Percentiles rank a stretch among this genome's conserved stretches.
phyloP scores from a whole-genome alignment of 1,140 invertebrate species.

The Trissolcus basalis region DNA sequence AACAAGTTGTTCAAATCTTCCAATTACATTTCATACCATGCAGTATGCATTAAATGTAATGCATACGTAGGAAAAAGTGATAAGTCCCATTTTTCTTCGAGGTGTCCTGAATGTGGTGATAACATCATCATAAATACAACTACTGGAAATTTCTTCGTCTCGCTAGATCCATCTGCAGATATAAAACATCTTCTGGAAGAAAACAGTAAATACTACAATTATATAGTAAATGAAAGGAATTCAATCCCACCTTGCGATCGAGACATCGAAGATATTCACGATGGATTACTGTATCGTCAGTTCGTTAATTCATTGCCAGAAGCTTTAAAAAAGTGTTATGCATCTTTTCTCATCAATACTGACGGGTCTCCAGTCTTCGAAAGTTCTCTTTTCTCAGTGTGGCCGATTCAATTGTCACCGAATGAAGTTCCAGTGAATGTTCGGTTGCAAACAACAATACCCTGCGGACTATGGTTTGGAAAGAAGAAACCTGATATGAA shows the following conservation, averaged over 20 bases:
- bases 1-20: slow-evolving; percentile 18
- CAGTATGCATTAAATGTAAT: slow-evolving; percentile 1
- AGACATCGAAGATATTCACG: slow-evolving; percentile 12
- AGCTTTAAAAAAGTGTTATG: slow-evolving; percentile 19
- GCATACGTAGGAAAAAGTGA: not conserved
- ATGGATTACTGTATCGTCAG: slow-evolving; percentile 17
- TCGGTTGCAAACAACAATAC: slow-evolving; percentile 1
- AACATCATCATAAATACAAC: not conserved
- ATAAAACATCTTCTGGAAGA: slow-evolving; percentile 10
- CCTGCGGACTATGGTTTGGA: slow-evolving; percentile 35
- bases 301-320: slow-evolving; percentile 6
- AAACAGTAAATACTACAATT: slow-evolving; percentile 22
- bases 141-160: slow-evolving; percentile 16
- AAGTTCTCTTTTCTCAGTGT: slow-evolving; percentile 25
- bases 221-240: slow-evolving; percentile 1
- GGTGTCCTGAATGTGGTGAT: not conserved
- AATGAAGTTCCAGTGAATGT: slow-evolving; percentile 39
- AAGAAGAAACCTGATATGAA: slow-evolving; percentile 39
- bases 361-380: slow-evolving; percentile 30
- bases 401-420: slow-evolving; percentile 28
- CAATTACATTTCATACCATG: not conserved
- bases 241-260: not conserved
- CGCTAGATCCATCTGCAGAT: slow-evolving; percentile 10
- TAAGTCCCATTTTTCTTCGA: not conserved
- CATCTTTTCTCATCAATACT: slow-evolving; percentile 22